phyloP scores from a whole-genome alignment of 2,113 vertebrate genomes.

The Atherinomorus stipes region DNA sequence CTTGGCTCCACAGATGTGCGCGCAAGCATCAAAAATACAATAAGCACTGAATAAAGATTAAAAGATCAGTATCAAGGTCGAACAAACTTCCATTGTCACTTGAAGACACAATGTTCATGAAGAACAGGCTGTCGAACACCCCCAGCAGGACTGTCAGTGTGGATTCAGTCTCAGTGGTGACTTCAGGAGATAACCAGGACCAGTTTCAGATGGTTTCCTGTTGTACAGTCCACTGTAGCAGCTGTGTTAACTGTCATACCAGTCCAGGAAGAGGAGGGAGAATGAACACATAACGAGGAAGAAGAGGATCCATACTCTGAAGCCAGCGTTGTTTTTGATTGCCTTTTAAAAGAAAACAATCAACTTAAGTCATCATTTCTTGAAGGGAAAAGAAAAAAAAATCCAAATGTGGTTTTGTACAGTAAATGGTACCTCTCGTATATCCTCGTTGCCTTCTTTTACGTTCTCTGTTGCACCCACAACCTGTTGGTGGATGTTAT shows the following conservation, averaged over 20 bases:
- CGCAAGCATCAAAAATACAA: conserved; percentile 11
- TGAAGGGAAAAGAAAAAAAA: background rate
- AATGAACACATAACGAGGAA: conserved; percentile 99
- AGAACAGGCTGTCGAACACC: conserved; percentile 6
- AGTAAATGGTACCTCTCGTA: conserved; percentile 88
- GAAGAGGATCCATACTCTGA: conserved; percentile 98
- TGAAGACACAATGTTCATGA: conserved; percentile 14
- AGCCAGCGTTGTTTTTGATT: conserved; percentile 98
- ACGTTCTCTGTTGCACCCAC: conserved; percentile 97
- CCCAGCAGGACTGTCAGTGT: background rate
- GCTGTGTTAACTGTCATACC: conserved; percentile 92
- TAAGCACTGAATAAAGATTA: conserved; percentile 9
- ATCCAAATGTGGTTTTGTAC: background rate
- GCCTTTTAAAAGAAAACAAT: conserved; percentile 82
- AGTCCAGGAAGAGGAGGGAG: conserved; percentile 97
- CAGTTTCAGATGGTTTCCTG: conserved; percentile 20
- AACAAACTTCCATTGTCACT: background rate
- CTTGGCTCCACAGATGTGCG: conserved; percentile 7
- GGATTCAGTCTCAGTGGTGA: conserved; percentile 26
- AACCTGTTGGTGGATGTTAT: conserved; percentile 94
- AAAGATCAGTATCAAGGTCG: conserved; percentile 9
- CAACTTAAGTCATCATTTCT: background rate
- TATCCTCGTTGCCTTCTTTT: conserved; percentile 98
- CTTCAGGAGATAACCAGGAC: conserved; percentile 3
- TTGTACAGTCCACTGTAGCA: conserved; percentile 1